Percentiles rank a stretch among this genome's conserved stretches.
Evolutionary conservation across 2,797 vertebrate genomes (phyloP).

Genomic region (Neosalanx taihuensis): DNA sequence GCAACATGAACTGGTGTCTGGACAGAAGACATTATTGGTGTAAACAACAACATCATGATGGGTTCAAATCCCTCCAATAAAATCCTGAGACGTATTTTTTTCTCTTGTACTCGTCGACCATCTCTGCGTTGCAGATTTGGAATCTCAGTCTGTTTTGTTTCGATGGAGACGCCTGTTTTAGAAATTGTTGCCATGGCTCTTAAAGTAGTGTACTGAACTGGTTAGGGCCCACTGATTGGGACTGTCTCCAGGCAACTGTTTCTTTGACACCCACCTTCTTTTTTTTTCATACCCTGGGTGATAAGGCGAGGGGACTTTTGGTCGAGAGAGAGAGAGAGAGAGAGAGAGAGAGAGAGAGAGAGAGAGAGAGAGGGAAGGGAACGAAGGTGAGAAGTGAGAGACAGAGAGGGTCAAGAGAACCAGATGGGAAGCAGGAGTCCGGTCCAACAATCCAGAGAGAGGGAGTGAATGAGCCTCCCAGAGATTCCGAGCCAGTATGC

Average conservation of each 20-base stretch:
- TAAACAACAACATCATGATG: slow-evolving; percentile 2
- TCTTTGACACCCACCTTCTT: slow-evolving; percentile 32
- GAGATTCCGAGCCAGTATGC: not conserved
- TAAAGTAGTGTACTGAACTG: slow-evolving; percentile 1
- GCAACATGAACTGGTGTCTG: not conserved
- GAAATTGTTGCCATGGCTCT: slow-evolving; percentile 23
- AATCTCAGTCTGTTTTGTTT: not conserved
- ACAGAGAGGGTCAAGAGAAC: not conserved
- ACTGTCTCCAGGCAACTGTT: slow-evolving; percentile 11
- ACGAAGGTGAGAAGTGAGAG: not conserved
- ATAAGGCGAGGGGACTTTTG: not conserved
- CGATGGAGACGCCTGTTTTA: slow-evolving; percentile 9
- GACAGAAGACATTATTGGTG: slow-evolving; percentile 4
- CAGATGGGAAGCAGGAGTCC: not conserved
- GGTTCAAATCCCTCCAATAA: not conserved
- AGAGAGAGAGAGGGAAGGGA: not conserved
- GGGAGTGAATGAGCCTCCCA: not conserved
- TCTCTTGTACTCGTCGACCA: not conserved
- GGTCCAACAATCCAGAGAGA: not conserved
- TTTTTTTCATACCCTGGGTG: slow-evolving; percentile 14
- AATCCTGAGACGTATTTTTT: not conserved
- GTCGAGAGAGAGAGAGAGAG: not conserved
- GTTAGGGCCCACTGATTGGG: slow-evolving; percentile 14
- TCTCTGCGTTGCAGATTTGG: not conserved
- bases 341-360: not conserved